These are phyloP conservation scores for Meteorus sp. DNA, from an alignment of 1,140 invertebrate species.

Conservation along the genomic window DNA sequence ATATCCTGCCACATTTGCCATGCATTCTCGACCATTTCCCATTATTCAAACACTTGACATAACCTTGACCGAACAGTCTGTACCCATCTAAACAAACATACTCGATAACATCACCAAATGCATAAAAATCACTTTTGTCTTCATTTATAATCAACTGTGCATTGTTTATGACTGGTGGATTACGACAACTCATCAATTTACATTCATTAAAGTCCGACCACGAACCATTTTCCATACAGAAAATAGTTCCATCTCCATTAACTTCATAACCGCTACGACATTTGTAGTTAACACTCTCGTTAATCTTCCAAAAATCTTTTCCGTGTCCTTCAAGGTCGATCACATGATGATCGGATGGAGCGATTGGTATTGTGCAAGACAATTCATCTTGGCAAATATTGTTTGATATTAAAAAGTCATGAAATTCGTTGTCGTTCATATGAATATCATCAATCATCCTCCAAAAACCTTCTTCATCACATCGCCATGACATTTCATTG, in stretches of 20 bases:
- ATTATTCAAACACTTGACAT: conserved; percentile 55
- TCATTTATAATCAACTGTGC: conserved; percentile 17
- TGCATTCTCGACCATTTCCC: conserved; percentile 61
- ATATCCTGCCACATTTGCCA: conserved; percentile 62
- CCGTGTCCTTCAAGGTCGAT: conserved; percentile 4
- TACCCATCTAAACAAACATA: conserved; percentile 60
- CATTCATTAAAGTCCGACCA: conserved; percentile 56
- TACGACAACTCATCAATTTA: conserved; percentile 40
- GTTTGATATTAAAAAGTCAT: background rate
- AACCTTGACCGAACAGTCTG: conserved; percentile 56
- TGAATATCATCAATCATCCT: conserved; percentile 6
- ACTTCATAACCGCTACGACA: conserved; percentile 54
- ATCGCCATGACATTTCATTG: conserved; percentile 39
- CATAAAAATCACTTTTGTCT: conserved; percentile 33
- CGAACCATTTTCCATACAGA: conserved; percentile 53
- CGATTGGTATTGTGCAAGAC: conserved; percentile 33
- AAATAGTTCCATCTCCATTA: conserved; percentile 43
- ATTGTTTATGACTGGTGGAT: conserved; percentile 39
- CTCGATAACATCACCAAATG: conserved; percentile 52
- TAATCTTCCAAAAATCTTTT: conserved; percentile 30
- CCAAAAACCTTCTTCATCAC: conserved; percentile 37
- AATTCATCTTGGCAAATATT: background rate
- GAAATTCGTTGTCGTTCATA: background rate
- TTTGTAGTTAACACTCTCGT: conserved; percentile 46
- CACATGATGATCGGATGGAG: conserved; percentile 22